Evolutionary conservation across 2,113 vertebrate species (phyloP), one percentile per base, ranked within the genome.

Genomic region (Fukomys damarensis): DNA sequence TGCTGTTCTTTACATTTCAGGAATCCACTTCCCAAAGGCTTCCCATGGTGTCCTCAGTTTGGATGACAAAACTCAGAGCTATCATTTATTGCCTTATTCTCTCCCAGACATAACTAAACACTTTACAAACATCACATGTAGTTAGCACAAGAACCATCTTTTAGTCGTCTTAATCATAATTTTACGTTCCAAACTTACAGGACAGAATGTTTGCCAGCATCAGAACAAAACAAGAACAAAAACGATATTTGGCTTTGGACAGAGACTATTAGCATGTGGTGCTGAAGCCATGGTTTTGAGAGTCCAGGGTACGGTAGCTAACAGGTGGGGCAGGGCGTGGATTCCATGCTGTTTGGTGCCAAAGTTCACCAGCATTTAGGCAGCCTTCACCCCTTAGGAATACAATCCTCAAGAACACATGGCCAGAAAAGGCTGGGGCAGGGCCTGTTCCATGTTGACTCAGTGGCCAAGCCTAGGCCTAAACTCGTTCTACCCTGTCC

Each of bases 11-110:
- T 89, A 58, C 22, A 41, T 38, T 59, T 13, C 63, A 81, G 2
- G 49, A 94, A 54, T 38, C 82, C 84, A 30, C 2, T 88, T 72
- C 88, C 90, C 66, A 93, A 49, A 90, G 58, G 7, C 49, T 63
- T 38, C 22, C 32, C 12, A 52, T 12, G 20, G 8, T 65, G 54
- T 46, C 22, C 77, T 83, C 49, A 66, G n/a, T 87, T 66, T 86
- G 35, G 19, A 35, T 93, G 76, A 74, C n/a, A 89, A 49, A 77
- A 91, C 79, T 86, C 88, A 32, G 61, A 92, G 61, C 52, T 63
- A 28, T 76, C 5, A 16, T 49, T 79, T 61, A 63, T 41, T 58
- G 84, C 22, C 49, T 92, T 66, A 32, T 89, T 89, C 76, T 80
- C 49, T 83, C 14, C 76, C 46, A 82, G 35, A 12, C 74, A 74